Evolutionary conservation across 2,113 vertebrate genomes (phyloP).

Genomic region (Sphyrna mokarran): DNA sequence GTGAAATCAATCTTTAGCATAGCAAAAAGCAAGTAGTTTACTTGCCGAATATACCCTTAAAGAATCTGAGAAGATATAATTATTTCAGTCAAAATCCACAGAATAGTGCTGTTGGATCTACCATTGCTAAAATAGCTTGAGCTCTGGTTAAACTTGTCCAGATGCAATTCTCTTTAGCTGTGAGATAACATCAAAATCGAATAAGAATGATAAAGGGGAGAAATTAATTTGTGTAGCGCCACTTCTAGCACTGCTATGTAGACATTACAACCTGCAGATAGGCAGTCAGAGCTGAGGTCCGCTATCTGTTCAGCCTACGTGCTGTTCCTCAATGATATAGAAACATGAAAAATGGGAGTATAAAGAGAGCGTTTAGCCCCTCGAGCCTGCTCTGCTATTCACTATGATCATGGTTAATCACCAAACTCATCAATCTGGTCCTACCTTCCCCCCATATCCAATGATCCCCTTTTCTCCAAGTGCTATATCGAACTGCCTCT

Average conservation of each 20-base stretch:
- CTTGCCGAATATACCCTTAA: background rate
- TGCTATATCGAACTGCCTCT: no score
- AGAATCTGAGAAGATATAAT: background rate
- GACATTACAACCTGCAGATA: background rate
- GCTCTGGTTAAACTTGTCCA: background rate
- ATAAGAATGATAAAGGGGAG: background rate
- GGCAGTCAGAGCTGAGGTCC: background rate
- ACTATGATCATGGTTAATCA: no score
- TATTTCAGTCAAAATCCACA: background rate
- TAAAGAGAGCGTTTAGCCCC: no score
- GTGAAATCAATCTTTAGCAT: background rate
- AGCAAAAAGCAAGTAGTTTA: background rate
- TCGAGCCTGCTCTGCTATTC: no score
- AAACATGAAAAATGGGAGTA: no score
- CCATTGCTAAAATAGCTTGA: background rate
- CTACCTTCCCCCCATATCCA: no score
- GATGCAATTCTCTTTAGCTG: background rate
- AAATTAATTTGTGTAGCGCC: background rate
- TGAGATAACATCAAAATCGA: background rate
- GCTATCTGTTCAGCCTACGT: background rate
- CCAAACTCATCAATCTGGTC: no score
- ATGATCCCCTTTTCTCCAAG: no score
- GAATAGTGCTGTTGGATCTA: background rate
- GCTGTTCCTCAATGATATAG: background rate
- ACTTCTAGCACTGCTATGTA: background rate